Percentiles rank a stretch among this genome's conserved stretches.
Evolutionary conservation across 2,888 invertebrate species (phyloP).

Genomic region (Baccha elongata): DNA sequence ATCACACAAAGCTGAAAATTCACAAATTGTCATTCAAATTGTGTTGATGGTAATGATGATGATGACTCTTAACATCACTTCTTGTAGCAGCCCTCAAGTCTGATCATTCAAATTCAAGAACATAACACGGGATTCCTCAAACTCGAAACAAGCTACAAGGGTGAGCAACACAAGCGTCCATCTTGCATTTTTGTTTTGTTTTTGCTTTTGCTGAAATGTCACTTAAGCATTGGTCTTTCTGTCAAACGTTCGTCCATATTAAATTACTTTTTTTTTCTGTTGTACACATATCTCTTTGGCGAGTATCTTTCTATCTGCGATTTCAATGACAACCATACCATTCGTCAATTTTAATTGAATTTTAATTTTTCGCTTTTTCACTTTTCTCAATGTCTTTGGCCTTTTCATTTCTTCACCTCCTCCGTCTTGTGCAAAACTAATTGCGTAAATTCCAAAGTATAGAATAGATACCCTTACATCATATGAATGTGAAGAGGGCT

Average conservation of each 20-base stretch:
- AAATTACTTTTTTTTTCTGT: constrained; percentile 44
- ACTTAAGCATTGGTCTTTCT: constrained; percentile 50
- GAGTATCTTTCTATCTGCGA: constrained; percentile 61
- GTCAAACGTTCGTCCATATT: constrained; percentile 65
- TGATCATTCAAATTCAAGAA: constrained; percentile 25
- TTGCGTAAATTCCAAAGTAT: constrained; percentile 71
- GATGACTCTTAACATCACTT: constrained; percentile 49
- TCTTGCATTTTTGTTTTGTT: neutral
- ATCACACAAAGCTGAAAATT: constrained; percentile 5
- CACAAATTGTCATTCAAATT: constrained; percentile 52
- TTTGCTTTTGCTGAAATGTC: constrained; percentile 51
- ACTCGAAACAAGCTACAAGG: constrained; percentile 8
- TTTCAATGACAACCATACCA: constrained; percentile 70
- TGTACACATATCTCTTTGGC: constrained; percentile 49
- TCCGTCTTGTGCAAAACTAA: constrained; percentile 59
- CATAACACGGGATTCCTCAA: constrained; percentile 31
- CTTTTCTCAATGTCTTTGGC: constrained; percentile 18
- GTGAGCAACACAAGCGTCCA: constrained; percentile 18
- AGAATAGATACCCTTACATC: neutral
- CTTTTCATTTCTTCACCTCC: neutral
- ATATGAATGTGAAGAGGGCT: constrained; percentile 26
- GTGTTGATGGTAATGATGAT: constrained; percentile 27
- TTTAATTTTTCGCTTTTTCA: constrained; percentile 47
- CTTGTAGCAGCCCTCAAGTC: constrained; percentile 38
- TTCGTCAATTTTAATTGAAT: constrained; percentile 74